A percentile compares a stretch with the other conserved stretches of the same genome.
Evolutionary conservation across 2,888 invertebrate genomes (phyloP).

Genomic region (Sclerodermus sp.): DNA sequence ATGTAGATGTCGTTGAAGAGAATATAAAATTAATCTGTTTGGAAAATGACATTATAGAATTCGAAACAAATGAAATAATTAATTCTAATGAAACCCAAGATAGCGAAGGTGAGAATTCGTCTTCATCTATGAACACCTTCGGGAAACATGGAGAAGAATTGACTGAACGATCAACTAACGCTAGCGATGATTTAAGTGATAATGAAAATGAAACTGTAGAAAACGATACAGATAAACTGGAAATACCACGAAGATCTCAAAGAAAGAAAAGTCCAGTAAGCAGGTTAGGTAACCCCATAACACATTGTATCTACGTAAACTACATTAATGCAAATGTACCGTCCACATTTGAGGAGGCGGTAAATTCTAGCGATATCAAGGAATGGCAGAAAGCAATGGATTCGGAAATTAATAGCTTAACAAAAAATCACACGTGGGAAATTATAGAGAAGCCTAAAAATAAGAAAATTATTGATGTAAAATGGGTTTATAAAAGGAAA

Average conservation of each 20-base stretch:
- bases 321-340: slow-evolving; percentile 13
- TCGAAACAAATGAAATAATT: slow-evolving; percentile 4
- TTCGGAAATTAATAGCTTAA: slow-evolving; percentile 15
- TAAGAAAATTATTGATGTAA: slow-evolving; percentile 17
- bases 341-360: slow-evolving; percentile 19
- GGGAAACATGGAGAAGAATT: too few relatives aligned
- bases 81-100: neutral
- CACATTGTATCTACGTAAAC: slow-evolving; percentile 8
- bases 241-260: slow-evolving; percentile 8
- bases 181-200: neutral
- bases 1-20: slow-evolving; percentile 21
- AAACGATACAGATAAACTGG: too few relatives aligned
- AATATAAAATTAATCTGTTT: slow-evolving; percentile 13
- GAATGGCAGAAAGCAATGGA: slow-evolving; percentile 23
- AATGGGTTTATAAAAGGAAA: slow-evolving; percentile 24
- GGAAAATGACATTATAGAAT: too few relatives aligned
- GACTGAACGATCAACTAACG: too few relatives aligned
- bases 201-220: neutral
- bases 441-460: slow-evolving; percentile 12
- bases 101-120: neutral
- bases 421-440: slow-evolving; percentile 22
- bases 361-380: slow-evolving; percentile 11
- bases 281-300: slow-evolving; percentile 12
- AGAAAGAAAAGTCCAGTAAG: slow-evolving; percentile 9
- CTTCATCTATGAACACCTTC: too few relatives aligned